A percentile compares a stretch with the other conserved stretches of the same genome.
phyloP scores from a whole-genome alignment of 1,140 invertebrate species.

The Pseudomyrmex cubaensis region DNA sequence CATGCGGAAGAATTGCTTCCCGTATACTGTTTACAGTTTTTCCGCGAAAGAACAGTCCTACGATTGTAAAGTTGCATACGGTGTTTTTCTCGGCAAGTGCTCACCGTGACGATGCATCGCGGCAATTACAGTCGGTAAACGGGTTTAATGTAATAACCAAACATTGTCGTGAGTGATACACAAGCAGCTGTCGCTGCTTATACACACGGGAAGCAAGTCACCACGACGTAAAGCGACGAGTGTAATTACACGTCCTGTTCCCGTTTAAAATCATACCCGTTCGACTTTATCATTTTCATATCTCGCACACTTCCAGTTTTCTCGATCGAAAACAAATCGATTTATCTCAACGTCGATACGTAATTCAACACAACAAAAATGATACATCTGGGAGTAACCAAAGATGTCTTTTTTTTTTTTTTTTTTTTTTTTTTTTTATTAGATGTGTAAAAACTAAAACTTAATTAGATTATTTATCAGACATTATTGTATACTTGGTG shows the following conservation, averaged over 20 bases:
- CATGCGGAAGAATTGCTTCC: slow-evolving; percentile 1
- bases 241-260: slow-evolving; percentile 64
- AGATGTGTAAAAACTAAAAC: background rate
- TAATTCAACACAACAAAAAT: too few relatives aligned
- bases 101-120: slow-evolving; percentile 40
- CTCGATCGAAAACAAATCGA: slow-evolving; percentile 17
- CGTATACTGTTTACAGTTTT: background rate
- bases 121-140: slow-evolving; percentile 48
- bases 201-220: slow-evolving; percentile 42
- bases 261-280: slow-evolving; percentile 60
- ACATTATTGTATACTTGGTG: slow-evolving; percentile 4
- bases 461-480: slow-evolving; percentile 51
- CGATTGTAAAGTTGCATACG: slow-evolving; percentile 19
- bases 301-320: background rate
- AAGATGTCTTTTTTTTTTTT: too few relatives aligned
- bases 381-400: too few relatives aligned
- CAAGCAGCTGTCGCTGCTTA: slow-evolving; percentile 19
- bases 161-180: slow-evolving; percentile 55
- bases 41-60: slow-evolving; percentile 7
- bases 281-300: slow-evolving; percentile 51
- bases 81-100: slow-evolving; percentile 33
- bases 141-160: slow-evolving; percentile 61
- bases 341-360: background rate
- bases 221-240: slow-evolving; percentile 47
- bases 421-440: background rate